Percentiles rank a stretch among this genome's conserved stretches.
phyloP scores from a whole-genome alignment of 2,888 invertebrate species.

The Lithophane ornitopus region DNA sequence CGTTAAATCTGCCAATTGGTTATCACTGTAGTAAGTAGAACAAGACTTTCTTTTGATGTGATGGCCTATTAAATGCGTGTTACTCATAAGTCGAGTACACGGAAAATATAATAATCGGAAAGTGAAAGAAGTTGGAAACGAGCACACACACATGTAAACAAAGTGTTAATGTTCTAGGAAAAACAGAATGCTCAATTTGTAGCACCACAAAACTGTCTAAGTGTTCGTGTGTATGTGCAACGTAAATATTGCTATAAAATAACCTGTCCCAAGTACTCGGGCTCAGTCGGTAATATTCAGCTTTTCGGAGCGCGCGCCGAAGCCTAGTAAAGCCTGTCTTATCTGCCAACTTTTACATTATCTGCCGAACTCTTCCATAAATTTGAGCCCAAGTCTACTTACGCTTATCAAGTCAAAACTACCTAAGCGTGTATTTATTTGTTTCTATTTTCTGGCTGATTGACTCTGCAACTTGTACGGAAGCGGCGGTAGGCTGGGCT shows the following conservation, averaged over 20 bases:
- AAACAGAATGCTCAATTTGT: slow-evolving; percentile 13
- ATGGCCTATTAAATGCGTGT: slow-evolving; percentile 48
- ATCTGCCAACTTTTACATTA: slow-evolving; percentile 88
- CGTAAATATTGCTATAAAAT: slow-evolving; percentile 74
- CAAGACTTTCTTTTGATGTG: slow-evolving; percentile 41
- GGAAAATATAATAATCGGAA: slow-evolving; percentile 15
- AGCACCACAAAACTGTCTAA: slow-evolving; percentile 37
- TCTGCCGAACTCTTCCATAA: slow-evolving; percentile 86
- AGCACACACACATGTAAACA: not conserved
- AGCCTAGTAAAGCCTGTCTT: slow-evolving; percentile 83
- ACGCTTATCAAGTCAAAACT: slow-evolving; percentile 89
- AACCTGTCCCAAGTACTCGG: slow-evolving; percentile 73
- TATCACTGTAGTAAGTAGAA: slow-evolving; percentile 16
- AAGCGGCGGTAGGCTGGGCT: slow-evolving; percentile 81
- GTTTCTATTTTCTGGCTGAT: slow-evolving; percentile 89
- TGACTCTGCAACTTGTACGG: slow-evolving; percentile 83
- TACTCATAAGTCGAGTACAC: slow-evolving; percentile 26
- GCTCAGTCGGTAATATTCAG: slow-evolving; percentile 79
- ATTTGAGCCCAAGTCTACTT: slow-evolving; percentile 84
- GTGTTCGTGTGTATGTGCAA: slow-evolving; percentile 42
- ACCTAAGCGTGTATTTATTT: slow-evolving; percentile 88
- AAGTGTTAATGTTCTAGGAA: slow-evolving; percentile 21
- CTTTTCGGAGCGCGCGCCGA: slow-evolving; percentile 74
- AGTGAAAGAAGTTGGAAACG: slow-evolving; percentile 2
- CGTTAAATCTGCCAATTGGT: slow-evolving; percentile 34